Evolutionary conservation across 2,888 invertebrate genomes (phyloP).

Genomic region (Malthinus seriepunctatus): DNA sequence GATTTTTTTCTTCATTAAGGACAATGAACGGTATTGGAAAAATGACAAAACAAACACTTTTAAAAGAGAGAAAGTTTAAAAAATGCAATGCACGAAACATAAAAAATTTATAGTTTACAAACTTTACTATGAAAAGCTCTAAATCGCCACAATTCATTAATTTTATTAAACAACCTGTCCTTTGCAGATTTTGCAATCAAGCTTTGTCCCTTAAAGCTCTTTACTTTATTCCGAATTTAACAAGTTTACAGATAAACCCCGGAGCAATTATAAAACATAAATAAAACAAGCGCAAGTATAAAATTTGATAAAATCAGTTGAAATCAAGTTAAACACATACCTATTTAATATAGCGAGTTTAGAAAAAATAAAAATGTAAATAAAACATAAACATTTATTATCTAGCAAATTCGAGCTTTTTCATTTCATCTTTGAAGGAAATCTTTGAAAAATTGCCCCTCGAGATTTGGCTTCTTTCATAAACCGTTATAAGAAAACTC

Average conservation of each 20-base stretch:
- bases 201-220: slow-evolving; percentile 2
- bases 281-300: slow-evolving; percentile 8
- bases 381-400: too few relatives aligned
- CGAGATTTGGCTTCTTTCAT: slow-evolving; percentile 6
- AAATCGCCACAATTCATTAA: slow-evolving; percentile 2
- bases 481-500: slow-evolving; percentile 7
- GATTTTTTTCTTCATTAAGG: too few relatives aligned
- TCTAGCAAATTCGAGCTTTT: not conserved
- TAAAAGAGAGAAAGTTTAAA: too few relatives aligned
- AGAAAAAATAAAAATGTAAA: too few relatives aligned
- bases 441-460: slow-evolving; percentile 6
- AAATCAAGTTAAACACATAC: too few relatives aligned
- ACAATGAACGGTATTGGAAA: too few relatives aligned
- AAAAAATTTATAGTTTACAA: not conserved
- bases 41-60: too few relatives aligned
- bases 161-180: slow-evolving; percentile 18
- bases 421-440: not conserved
- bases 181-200: slow-evolving; percentile 8
- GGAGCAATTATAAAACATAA: slow-evolving; percentile 4
- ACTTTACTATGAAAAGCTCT: not conserved
- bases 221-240: slow-evolving; percentile 13
- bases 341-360: too few relatives aligned
- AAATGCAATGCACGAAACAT: too few relatives aligned
- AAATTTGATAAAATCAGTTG: too few relatives aligned
- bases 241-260: slow-evolving; percentile 7